Conservation (phyloP, 2,113 vertebrate genomes). For the Clarias magur region DNA sequence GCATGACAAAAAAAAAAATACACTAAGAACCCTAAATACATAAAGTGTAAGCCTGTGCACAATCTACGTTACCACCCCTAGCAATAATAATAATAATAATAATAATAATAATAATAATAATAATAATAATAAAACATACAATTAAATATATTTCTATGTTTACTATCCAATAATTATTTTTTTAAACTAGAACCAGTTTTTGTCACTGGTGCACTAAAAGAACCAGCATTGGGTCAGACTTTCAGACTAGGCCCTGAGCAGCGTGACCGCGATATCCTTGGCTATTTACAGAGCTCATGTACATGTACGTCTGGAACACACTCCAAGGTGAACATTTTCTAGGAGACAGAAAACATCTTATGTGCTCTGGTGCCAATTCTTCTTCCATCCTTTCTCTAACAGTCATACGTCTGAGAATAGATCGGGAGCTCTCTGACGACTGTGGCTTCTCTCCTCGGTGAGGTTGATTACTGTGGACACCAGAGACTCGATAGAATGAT, state of each 20-base stretch:
- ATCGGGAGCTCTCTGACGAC: background rate
- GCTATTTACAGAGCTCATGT: conserved; percentile 65
- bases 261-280: conserved; percentile 57
- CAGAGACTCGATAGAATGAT: background rate
- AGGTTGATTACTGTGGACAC: background rate
- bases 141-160: background rate
- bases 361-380: conserved; percentile 51
- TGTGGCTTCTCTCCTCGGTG: background rate
- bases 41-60: too few relatives aligned
- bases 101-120: background rate
- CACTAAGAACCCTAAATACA: too few relatives aligned
- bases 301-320: conserved; percentile 62
- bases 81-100: background rate
- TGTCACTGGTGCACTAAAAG: background rate
- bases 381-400: conserved; percentile 12
- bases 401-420: conserved; percentile 49
- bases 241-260: conserved; percentile 43
- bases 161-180: background rate
- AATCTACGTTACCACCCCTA: background rate
- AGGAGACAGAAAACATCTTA: conserved; percentile 48
- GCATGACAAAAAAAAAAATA: too few relatives aligned
- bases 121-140: background rate
- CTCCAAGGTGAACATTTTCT: conserved; percentile 65
- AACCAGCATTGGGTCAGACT: background rate
- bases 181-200: background rate